These are phyloP conservation scores for Pegoplata infirma DNA, from an alignment of 2,888 invertebrate species.

Conservation along the genomic window DNA sequence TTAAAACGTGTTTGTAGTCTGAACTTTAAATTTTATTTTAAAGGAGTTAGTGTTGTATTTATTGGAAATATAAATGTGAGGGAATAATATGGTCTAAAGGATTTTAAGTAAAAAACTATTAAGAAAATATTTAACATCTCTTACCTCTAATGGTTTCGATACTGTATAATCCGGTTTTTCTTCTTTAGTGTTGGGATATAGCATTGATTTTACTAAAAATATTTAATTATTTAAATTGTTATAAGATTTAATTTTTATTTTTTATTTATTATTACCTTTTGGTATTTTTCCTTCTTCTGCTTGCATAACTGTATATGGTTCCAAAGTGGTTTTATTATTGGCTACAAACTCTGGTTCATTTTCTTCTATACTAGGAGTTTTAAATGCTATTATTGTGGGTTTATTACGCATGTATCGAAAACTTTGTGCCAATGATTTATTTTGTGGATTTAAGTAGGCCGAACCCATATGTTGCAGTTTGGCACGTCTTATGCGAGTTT, in stretches of 20 bases:
- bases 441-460: slow-evolving; percentile 87
- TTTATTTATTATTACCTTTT: slow-evolving; percentile 64
- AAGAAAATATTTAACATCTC: background rate
- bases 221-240: background rate
- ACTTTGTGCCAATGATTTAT: slow-evolving; percentile 89
- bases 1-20: slow-evolving; percentile 54
- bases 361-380: slow-evolving; percentile 88
- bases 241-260: background rate
- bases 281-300: slow-evolving; percentile 82
- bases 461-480: slow-evolving; percentile 83
- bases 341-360: slow-evolving; percentile 81
- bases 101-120: background rate
- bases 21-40: slow-evolving; percentile 26
- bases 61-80: slow-evolving; percentile 1
- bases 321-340: slow-evolving; percentile 71
- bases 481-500: slow-evolving; percentile 82
- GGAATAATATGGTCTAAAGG: background rate
- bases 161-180: slow-evolving; percentile 30
- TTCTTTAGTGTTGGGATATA: slow-evolving; percentile 2
- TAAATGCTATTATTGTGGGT: slow-evolving; percentile 92
- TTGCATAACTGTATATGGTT: slow-evolving; percentile 76
- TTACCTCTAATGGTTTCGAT: slow-evolving; percentile 60
- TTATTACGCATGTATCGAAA: slow-evolving; percentile 94
- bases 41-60: slow-evolving; percentile 4
- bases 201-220: slow-evolving; percentile 34